phyloP scores from a whole-genome alignment of 2,888 invertebrate genomes.

The Muscina levida region DNA sequence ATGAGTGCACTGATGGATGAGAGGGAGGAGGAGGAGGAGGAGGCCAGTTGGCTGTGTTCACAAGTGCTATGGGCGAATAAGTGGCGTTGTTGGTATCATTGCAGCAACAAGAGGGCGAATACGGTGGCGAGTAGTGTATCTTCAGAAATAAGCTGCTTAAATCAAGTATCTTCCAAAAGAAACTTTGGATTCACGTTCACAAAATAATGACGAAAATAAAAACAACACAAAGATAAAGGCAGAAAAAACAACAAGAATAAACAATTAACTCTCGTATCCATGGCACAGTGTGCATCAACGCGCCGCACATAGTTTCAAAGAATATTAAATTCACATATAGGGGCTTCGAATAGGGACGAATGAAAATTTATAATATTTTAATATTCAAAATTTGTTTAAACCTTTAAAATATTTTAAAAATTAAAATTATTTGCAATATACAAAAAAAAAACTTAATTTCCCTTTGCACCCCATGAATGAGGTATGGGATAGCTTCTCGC shows the following conservation, averaged over 20 bases:
- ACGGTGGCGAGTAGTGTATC: background rate
- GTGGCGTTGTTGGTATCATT: background rate
- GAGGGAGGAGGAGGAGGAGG: background rate
- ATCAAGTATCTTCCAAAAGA: conserved; percentile 38
- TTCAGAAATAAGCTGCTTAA: conserved; percentile 46
- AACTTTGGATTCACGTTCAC: conserved; percentile 7
- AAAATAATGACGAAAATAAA: background rate
- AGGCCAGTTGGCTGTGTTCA: background rate
- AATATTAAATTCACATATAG: background rate
- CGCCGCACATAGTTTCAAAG: background rate
- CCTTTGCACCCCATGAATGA: no score
- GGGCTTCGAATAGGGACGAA: background rate
- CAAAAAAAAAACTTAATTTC: no score
- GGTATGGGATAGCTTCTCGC: no score
- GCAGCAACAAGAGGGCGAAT: conserved; percentile 27
- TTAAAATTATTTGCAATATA: no score
- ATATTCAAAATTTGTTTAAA: no score
- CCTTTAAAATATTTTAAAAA: no score
- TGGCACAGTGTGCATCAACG: conserved; percentile 35
- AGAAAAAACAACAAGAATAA: conserved; percentile 39
- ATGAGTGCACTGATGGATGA: background rate
- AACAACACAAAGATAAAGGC: no score
- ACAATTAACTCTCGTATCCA: conserved; percentile 46
- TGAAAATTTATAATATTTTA: no score
- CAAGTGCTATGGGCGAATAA: background rate